Evolutionary conservation across 2,888 invertebrate genomes (phyloP), one percentile per base, ranked within the genome.

Genomic region (Brachyptera risi): DNA sequence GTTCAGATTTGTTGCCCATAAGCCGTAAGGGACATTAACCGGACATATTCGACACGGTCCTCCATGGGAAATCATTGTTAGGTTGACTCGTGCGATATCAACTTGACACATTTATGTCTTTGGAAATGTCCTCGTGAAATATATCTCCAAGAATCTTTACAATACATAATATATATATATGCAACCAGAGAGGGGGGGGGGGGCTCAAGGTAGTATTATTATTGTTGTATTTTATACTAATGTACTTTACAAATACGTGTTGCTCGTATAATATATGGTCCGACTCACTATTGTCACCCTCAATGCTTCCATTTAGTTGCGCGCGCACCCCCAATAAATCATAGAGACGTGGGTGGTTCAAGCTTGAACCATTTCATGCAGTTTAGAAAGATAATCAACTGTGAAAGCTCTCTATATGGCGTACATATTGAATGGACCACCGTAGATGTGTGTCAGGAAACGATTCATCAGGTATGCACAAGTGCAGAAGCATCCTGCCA

Each of bases 381-480:
- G 24, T 35, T 54, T 9, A n/a, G n/a, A 21, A 19, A 54, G 35
- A 37, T 54, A 54, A 54, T 54, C 54, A 37, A 37, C 37, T 31
- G 54, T 35, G 37, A 54, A 31, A 35, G 54, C 54, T n/a, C n/a
- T 54, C 24, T 47, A 17, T 47, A 47, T 47, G 47, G n/a, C n/a
- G n/a, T n/a, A 47, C 47, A 47, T n/a, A 11, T n/a, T 37, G 35
- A 19, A 37, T 38, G 59, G 59, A 50, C 59, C 59, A 59, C 59
- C 59, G 31, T 26, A 19, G 58, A 21, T 11, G 58, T 49, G 19
- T 47, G 35, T 58, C 51, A 51, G 35, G 54, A 37, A 37, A 51
- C 50, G 13, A 42, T 42, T 42, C 42, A 42, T 42, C 42, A 47
- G 47, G 23, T 23, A 47, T 47, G 21, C 23, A 47, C 23, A 47